Evolutionary conservation across 2,113 vertebrate genomes (phyloP).

Genomic region (Nannobrachium achirus): DNA sequence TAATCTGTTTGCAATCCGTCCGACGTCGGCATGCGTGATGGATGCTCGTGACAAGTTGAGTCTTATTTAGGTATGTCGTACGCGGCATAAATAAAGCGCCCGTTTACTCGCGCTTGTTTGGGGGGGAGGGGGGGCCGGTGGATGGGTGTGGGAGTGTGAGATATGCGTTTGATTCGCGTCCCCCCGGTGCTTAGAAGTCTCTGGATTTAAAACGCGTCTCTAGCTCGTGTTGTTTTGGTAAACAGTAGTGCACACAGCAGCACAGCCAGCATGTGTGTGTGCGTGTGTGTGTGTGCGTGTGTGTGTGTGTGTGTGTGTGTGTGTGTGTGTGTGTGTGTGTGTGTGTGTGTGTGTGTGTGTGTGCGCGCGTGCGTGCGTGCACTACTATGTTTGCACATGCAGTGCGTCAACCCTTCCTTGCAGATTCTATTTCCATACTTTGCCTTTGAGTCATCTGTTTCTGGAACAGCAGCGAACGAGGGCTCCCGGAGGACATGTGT

Average conservation of each 20-base stretch:
- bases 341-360: too few species aligned
- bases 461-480: constrained; percentile 74
- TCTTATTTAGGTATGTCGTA: constrained; percentile 19
- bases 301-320: constrained; percentile 17
- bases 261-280: constrained; percentile 5
- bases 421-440: constrained; percentile 76
- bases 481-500: constrained; percentile 74
- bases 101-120: constrained; percentile 32
- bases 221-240: constrained; percentile 33
- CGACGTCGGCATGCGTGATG: constrained; percentile 14
- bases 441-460: constrained; percentile 79
- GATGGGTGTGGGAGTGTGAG: too few species aligned
- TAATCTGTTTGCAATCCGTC: constrained; percentile 25
- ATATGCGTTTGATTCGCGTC: constrained; percentile 19
- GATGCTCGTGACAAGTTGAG: not conserved
- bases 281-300: constrained; percentile 38
- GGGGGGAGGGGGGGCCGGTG: too few species aligned
- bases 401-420: constrained; percentile 61
- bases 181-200: constrained; percentile 20
- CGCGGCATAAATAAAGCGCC: constrained; percentile 4
- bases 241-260: constrained; percentile 32
- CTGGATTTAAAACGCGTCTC: constrained; percentile 30
- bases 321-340: too few species aligned
- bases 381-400: constrained; percentile 61
- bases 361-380: too few species aligned